phyloP scores from a whole-genome alignment of 2,888 invertebrate species.

The Phania funesta region DNA sequence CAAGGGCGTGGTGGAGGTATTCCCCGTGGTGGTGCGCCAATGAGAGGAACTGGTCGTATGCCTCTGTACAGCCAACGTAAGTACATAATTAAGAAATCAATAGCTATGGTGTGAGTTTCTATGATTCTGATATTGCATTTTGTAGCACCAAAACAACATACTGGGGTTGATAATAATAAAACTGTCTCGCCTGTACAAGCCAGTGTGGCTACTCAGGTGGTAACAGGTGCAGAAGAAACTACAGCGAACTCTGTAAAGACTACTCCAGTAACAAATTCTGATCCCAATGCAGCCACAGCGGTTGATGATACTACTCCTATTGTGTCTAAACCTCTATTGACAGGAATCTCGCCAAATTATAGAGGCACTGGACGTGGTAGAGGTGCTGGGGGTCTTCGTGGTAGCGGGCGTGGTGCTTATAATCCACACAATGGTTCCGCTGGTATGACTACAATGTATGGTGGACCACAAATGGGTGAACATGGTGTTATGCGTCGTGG shows the following conservation, averaged over 20 bases:
- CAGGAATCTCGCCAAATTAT: conserved; percentile 63
- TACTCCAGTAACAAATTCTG: conserved; percentile 60
- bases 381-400: conserved; percentile 74
- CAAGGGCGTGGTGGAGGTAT: conserved; percentile 76
- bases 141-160: conserved; percentile 77
- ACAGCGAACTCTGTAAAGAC: conserved; percentile 59
- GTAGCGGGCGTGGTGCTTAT: conserved; percentile 78
- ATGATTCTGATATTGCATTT: too few species aligned
- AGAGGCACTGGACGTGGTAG: conserved; percentile 76
- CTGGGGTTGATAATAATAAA: conserved; percentile 78
- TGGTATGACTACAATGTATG: conserved; percentile 71
- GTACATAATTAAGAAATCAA: conserved; percentile 62
- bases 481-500: conserved; percentile 76
- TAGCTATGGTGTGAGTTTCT: too few species aligned
- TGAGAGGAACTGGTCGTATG: conserved; percentile 76
- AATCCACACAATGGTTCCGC: conserved; percentile 74
- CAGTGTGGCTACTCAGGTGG: conserved; percentile 67
- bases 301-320: conserved; percentile 66
- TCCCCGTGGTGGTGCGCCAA: conserved; percentile 77
- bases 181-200: conserved; percentile 78
- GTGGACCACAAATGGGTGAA: conserved; percentile 71
- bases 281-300: conserved; percentile 57
- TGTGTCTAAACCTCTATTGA: conserved; percentile 64
- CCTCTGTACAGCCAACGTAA: conserved; percentile 79
- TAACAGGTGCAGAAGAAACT: conserved; percentile 66